Evolutionary conservation across 1,140 invertebrate genomes (phyloP), one percentile per base, ranked within the genome.

Genomic region (Drosophila tsacasi): DNA sequence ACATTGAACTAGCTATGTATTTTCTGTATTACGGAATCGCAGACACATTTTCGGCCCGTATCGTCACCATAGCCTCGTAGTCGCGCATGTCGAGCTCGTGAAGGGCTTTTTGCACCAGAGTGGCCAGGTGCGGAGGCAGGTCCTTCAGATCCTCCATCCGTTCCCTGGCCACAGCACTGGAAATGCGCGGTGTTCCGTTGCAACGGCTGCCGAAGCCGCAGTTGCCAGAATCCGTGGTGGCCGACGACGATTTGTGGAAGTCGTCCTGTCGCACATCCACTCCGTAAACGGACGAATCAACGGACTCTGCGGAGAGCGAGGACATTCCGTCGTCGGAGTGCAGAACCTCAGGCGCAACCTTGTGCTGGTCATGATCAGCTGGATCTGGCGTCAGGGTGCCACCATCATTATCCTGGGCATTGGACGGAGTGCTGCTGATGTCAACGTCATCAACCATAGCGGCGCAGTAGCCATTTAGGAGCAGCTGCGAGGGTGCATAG

Each of bases 381-480:
- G 71, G 63, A 64, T 92, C 85, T 3, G 83, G 77, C 9, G 79
- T 73, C 57, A 85, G 40, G 4, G 79, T 81, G 23, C 65, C 65
- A n/a, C n/a, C 81, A 47, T 69, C 50, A 57, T 72, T 78, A 42
- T 67, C 57, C 25, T 55, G 46, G 40, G 54, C 54, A 42, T 47
- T 58, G 50, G 64, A 68, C 37, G 68, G 32, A 46, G 44, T 57
- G 42, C 50, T 52, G 69, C 39, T 44, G 47, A 66, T 76, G 32
- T 68, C 58, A 25, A 44, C 61, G 54, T 90, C 85, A 67, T 95
- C 94, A 23, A 95, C 94, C 69, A 94, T 93, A 9, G 93, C 91
- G 37, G 93, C 91, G 46, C 93, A 93, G 77, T 95, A 95, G 7
- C 94, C 94, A 76, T 95, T 94, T 4, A 95, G 91, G 5, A 95